Evolutionary conservation across 2,888 invertebrate species (phyloP).

Genomic region (Ectemnius continuus): DNA sequence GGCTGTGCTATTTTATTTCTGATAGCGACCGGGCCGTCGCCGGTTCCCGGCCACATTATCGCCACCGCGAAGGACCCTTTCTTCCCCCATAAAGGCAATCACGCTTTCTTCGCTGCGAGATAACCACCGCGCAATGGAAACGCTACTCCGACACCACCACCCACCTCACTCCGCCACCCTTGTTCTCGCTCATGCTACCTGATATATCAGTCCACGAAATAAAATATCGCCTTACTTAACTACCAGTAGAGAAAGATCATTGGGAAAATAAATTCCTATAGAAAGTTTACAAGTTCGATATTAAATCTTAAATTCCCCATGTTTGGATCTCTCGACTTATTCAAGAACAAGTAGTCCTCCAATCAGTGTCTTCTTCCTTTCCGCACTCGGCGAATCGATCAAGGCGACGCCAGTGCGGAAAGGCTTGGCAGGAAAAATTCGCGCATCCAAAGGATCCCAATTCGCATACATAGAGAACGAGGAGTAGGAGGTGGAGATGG

Average conservation of each 20-base stretch:
- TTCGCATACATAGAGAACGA: neutral
- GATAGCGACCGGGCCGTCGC: conserved; percentile 71
- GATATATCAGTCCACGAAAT: neutral
- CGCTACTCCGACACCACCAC: conserved; percentile 30
- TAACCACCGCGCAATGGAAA: conserved; percentile 74
- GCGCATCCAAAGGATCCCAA: neutral
- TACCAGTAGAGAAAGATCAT: too few species aligned
- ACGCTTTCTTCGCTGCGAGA: conserved; percentile 76
- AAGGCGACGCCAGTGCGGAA: too few species aligned
- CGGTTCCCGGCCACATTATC: conserved; percentile 75
- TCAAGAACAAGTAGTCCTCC: too few species aligned
- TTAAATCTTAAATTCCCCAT: too few species aligned
- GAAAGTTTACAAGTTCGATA: too few species aligned
- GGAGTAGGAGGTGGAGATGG: neutral
- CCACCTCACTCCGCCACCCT: neutral
- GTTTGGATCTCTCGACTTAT: too few species aligned
- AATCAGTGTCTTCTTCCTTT: too few species aligned
- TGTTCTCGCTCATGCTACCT: neutral
- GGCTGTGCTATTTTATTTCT: conserved; percentile 73
- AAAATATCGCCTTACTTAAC: too few species aligned
- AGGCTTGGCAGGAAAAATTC: too few species aligned
- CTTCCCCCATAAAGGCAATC: conserved; percentile 79
- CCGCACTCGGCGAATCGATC: too few species aligned
- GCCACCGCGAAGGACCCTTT: conserved; percentile 77
- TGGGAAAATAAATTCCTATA: too few species aligned